Percentiles rank a stretch among this genome's conserved stretches.
Evolutionary conservation across 92 coral and sea anemone species (phyloP).

Genomic region (Siderastrea siderea): DNA sequence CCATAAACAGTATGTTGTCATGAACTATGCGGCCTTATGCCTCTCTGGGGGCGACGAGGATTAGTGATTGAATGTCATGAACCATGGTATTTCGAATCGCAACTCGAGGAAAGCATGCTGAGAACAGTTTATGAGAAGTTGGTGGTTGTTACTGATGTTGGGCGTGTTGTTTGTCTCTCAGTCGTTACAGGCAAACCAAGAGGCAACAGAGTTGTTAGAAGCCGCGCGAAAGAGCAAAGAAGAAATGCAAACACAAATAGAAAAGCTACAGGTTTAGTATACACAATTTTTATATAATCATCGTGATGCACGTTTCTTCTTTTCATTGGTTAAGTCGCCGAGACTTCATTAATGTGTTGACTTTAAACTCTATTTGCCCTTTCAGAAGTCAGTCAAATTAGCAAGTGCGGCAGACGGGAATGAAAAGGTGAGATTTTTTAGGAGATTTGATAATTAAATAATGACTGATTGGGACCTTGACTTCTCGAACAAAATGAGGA

Average conservation of each 20-base stretch:
- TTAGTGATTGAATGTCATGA: background rate
- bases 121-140: background rate
- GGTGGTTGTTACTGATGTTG: background rate
- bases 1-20: no score
- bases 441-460: background rate
- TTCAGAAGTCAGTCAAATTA: conserved; percentile 18
- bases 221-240: conserved; percentile 77
- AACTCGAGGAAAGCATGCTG: background rate
- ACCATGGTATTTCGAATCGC: background rate
- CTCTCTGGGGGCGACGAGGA: no score
- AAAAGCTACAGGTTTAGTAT: conserved; percentile 66
- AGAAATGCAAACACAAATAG: conserved; percentile 64
- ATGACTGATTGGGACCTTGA: no score
- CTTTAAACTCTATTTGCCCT: background rate
- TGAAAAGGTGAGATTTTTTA: conserved; percentile 24
- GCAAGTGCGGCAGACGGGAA: background rate
- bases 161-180: background rate
- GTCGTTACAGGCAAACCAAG: conserved; percentile 83
- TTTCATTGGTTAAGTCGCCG: background rate
- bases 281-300: no score
- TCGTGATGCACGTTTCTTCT: background rate
- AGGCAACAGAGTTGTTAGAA: conserved; percentile 84
- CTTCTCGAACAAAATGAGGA: no score
- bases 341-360: background rate
- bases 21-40: no score